Percentiles rank a stretch among this genome's conserved stretches.
These are phyloP conservation scores for Drosophila rellima DNA, from an alignment of 2,888 invertebrate species.

Conservation along the genomic window DNA sequence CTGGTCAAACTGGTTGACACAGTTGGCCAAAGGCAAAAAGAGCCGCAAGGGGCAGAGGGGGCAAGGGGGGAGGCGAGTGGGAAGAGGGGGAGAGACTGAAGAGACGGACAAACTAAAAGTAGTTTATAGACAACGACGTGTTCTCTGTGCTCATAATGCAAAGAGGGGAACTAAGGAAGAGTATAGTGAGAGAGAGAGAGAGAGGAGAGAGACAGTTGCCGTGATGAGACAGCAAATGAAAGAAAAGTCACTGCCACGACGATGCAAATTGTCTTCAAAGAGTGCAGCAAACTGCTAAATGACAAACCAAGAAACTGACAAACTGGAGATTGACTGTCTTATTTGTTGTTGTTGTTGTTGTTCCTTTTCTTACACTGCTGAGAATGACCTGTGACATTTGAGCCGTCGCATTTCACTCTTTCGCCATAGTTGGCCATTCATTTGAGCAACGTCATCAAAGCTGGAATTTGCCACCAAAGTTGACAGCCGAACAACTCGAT, in stretches of 20 bases:
- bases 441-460: conserved; percentile 43
- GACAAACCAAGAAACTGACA: conserved; percentile 52
- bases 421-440: conserved; percentile 29
- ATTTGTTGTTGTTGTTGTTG: conserved; percentile 1
- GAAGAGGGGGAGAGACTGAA: conserved; percentile 14
- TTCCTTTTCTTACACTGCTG: background rate
- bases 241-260: conserved; percentile 45
- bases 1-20: conserved; percentile 78
- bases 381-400: conserved; percentile 56
- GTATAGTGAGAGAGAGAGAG: background rate
- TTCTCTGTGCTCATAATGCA: conserved; percentile 46
- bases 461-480: conserved; percentile 37
- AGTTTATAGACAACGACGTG: conserved; percentile 52
- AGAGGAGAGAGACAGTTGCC: background rate
- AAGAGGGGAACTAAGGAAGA: conserved; percentile 30
- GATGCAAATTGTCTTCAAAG: conserved; percentile 46
- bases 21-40: conserved; percentile 60
- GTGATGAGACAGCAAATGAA: conserved; percentile 38
- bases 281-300: conserved; percentile 37
- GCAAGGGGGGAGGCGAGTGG: background rate
- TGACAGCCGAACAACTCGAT: conserved; percentile 21
- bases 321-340: conserved; percentile 11
- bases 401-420: conserved; percentile 33
- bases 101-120: conserved; percentile 50
- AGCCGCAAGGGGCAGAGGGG: background rate